phyloP scores from a whole-genome alignment of 2,888 invertebrate genomes.

The Hirtodrosophila trivittata region DNA sequence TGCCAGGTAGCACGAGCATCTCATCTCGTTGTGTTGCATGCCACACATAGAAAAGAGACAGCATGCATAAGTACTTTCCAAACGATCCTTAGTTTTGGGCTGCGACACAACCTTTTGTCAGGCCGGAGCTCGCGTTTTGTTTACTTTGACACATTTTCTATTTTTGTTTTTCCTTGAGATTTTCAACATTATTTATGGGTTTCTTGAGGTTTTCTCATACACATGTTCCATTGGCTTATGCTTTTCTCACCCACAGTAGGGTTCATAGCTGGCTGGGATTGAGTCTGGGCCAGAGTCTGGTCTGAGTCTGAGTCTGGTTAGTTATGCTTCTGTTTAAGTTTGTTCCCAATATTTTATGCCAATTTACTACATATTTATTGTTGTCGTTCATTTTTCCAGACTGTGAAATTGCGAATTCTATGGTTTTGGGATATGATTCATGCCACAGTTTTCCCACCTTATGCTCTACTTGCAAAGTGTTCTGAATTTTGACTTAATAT shows the following conservation, averaged over 20 bases:
- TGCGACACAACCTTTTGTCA: constrained; percentile 14
- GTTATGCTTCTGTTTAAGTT: constrained; percentile 69
- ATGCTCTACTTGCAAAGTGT: constrained; percentile 16
- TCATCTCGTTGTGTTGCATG: constrained; percentile 47
- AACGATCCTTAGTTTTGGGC: neutral
- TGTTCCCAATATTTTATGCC: constrained; percentile 51
- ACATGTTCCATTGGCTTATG: constrained; percentile 27
- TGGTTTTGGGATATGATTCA: constrained; percentile 58
- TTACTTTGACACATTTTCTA: constrained; percentile 71
- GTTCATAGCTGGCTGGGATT: neutral
- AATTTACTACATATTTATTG: constrained; percentile 40
- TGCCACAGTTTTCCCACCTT: constrained; percentile 58
- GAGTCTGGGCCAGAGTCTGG: neutral
- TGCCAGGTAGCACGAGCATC: constrained; percentile 34
- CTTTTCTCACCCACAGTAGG: constrained; percentile 17
- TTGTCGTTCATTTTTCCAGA: constrained; percentile 32
- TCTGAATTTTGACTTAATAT: constrained; percentile 4
- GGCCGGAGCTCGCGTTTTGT: constrained; percentile 40
- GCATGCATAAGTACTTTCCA: constrained; percentile 14
- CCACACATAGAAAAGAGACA: constrained; percentile 11
- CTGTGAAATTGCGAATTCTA: constrained; percentile 58
- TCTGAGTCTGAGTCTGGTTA: constrained; percentile 23
- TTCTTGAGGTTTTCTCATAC: constrained; percentile 52
- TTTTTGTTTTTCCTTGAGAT: constrained; percentile 48
- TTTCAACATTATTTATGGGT: constrained; percentile 63